Percentiles rank a stretch among this genome's conserved stretches.
Conservation (phyloP, 2,113 vertebrate genomes). For the Tursiops truncatus region DNA sequence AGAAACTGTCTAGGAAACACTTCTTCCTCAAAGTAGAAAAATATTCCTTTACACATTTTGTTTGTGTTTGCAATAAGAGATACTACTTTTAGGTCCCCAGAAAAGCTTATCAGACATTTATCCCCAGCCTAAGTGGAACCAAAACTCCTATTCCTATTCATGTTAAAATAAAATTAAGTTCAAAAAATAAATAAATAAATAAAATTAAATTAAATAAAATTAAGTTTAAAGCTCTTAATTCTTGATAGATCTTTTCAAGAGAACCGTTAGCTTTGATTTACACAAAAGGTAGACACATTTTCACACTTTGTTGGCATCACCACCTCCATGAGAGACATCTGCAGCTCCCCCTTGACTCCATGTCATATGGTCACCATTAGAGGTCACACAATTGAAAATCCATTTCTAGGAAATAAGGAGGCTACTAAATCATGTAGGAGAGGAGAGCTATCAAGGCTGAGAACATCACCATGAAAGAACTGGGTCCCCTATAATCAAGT, state of each 20-base stretch:
- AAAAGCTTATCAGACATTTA: constrained; percentile 1
- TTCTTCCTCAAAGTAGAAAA: constrained; percentile 8
- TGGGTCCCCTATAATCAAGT: background rate
- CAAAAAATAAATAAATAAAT: too few species aligned
- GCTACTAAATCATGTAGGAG: background rate
- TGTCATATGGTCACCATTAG: constrained; percentile 7
- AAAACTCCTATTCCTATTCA: background rate
- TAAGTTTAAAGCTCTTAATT: constrained; percentile 4
- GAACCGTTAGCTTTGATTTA: constrained; percentile 28
- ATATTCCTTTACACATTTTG: background rate
- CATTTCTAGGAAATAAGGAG: background rate
- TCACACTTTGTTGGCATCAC: background rate
- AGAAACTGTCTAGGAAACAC: background rate
- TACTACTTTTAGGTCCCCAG: background rate
- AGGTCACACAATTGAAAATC: constrained; percentile 29
- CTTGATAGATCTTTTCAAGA: background rate
- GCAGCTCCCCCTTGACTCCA: background rate
- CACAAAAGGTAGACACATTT: background rate
- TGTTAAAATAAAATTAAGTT: constrained; percentile 37
- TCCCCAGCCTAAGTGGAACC: background rate
- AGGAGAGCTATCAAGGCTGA: background rate
- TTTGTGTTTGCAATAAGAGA: background rate
- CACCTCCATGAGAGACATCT: background rate
- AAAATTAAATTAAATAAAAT: background rate
- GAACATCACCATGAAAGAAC: background rate